Conservation (phyloP, 2,113 vertebrate species). For the Malurus elegans region DNA sequence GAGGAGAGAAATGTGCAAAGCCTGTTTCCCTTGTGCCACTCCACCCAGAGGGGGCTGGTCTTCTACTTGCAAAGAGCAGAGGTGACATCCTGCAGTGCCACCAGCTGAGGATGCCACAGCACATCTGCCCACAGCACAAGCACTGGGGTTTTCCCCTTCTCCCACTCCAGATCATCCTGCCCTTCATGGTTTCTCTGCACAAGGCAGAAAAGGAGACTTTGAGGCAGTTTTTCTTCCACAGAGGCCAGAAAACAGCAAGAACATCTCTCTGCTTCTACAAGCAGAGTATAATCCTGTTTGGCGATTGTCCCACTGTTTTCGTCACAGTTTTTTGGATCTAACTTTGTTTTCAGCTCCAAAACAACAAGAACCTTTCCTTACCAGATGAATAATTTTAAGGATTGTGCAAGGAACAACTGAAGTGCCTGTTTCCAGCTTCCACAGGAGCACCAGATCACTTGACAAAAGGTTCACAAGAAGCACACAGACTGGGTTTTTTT, state of each 20-base stretch:
- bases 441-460: neutral
- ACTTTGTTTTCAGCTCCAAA: neutral
- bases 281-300: neutral
- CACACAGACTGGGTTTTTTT: neutral
- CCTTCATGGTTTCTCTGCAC: neutral
- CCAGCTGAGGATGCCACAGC: neutral
- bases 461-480: neutral
- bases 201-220: neutral
- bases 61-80: neutral
- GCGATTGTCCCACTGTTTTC: neutral
- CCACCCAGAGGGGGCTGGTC: neutral
- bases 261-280: neutral
- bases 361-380: neutral
- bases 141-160: neutral
- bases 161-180: neutral
- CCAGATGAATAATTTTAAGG: neutral
- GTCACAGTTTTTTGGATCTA: neutral
- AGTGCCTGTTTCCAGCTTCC: neutral
- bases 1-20: neutral
- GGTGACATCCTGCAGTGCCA: neutral
- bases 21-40: neutral
- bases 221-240: neutral
- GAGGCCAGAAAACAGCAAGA: neutral
- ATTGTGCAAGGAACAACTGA: neutral
- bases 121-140: neutral